Conservation (phyloP, 1,140 invertebrate genomes). For the Brachionus manjavacas region DNA sequence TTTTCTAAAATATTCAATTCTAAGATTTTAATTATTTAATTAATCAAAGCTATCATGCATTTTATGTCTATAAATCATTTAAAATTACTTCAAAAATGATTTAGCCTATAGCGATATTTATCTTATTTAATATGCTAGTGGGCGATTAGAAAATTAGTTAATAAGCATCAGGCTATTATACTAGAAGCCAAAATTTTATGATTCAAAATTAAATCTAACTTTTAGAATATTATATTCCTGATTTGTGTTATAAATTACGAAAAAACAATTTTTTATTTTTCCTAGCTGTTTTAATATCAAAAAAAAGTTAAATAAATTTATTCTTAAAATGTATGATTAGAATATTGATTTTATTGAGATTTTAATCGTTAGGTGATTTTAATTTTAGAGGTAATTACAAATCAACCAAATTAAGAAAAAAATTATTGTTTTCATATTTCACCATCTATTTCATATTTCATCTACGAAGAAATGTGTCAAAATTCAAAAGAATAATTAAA, state of each 20-base stretch:
- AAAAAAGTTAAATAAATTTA: too few species aligned
- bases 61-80: neutral
- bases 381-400: too few species aligned
- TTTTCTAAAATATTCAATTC: neutral
- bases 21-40: neutral
- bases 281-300: too few species aligned
- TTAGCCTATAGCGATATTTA: neutral
- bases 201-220: neutral
- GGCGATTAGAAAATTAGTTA: neutral
- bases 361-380: too few species aligned
- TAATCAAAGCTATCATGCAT: neutral
- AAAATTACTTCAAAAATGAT: neutral
- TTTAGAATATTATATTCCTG: neutral
- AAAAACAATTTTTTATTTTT: too few species aligned
- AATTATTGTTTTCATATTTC: too few species aligned
- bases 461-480: too few species aligned
- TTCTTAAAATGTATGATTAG: too few species aligned
- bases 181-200: neutral
- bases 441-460: too few species aligned
- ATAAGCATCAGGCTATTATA: neutral
- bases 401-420: too few species aligned
- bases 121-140: neutral
- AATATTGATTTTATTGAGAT: too few species aligned
- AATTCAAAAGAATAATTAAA: too few species aligned
- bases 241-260: neutral